phyloP scores from a whole-genome alignment of 2,888 invertebrate species.

The Eremobia ochroleuca region DNA sequence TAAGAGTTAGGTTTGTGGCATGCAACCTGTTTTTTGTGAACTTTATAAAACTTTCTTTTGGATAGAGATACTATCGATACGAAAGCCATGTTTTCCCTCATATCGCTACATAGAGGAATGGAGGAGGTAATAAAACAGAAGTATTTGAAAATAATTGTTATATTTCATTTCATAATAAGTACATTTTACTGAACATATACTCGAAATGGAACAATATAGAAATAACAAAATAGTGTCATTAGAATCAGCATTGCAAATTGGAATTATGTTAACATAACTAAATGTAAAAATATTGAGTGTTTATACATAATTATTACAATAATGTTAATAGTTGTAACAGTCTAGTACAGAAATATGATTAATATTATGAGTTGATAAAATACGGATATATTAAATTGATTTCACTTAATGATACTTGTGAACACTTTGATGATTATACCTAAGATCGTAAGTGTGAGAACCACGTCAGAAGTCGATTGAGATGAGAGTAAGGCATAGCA shows the following conservation, averaged over 20 bases:
- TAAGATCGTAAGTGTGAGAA: slow-evolving; percentile 55
- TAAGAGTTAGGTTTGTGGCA: slow-evolving; percentile 29
- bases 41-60: slow-evolving; percentile 2
- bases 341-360: slow-evolving; percentile 56
- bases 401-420: slow-evolving; percentile 60
- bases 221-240: slow-evolving; percentile 78
- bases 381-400: slow-evolving; percentile 50
- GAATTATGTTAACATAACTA: slow-evolving; percentile 61
- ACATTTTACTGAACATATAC: slow-evolving; percentile 81
- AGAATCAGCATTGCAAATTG: slow-evolving; percentile 61
- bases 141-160: slow-evolving; percentile 84
- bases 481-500: slow-evolving; percentile 71
- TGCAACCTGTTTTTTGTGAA: slow-evolving; percentile 34
- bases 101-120: too few species aligned
- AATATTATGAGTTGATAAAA: slow-evolving; percentile 54
- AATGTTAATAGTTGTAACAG: slow-evolving; percentile 64
- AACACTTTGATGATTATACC: slow-evolving; percentile 59
- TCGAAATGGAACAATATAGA: slow-evolving; percentile 81
- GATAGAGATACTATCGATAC: background rate
- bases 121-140: slow-evolving; percentile 68
- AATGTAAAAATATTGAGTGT: slow-evolving; percentile 67
- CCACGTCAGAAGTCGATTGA: slow-evolving; percentile 60
- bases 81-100: background rate
- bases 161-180: slow-evolving; percentile 87
- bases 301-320: slow-evolving; percentile 63